Evolutionary conservation across 1,140 invertebrate species (phyloP).

Genomic region (Polyergus mexicanus): DNA sequence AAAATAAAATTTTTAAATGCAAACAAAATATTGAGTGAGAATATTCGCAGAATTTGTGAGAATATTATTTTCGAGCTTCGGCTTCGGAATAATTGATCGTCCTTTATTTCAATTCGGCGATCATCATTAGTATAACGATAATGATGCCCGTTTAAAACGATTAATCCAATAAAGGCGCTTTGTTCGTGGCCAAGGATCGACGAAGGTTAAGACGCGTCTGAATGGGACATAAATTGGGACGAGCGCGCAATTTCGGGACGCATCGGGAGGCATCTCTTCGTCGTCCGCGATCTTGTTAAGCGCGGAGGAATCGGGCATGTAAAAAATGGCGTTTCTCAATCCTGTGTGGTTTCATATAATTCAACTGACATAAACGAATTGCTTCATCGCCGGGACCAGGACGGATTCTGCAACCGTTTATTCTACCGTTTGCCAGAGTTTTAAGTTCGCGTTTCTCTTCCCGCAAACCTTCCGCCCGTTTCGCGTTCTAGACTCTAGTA

Average conservation of each 20-base stretch:
- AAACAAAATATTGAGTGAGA: too few species aligned
- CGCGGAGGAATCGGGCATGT: not conserved
- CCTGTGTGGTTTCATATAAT: slow-evolving; percentile 2
- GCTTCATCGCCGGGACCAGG: not conserved
- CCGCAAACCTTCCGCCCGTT: not conserved
- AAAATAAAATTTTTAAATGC: too few species aligned
- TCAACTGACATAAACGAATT: slow-evolving; percentile 35
- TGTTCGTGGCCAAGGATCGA: slow-evolving; percentile 19
- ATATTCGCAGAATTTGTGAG: too few species aligned
- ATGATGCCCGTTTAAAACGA: not conserved
- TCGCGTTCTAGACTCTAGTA: too few species aligned
- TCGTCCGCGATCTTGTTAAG: slow-evolving; percentile 39
- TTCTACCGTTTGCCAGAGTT: not conserved
- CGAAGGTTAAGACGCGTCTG: not conserved
- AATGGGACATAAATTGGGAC: slow-evolving; percentile 49
- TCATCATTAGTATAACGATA: slow-evolving; percentile 14
- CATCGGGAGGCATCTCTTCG: not conserved
- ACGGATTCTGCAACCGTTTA: slow-evolving; percentile 27
- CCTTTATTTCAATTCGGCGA: slow-evolving; percentile 12
- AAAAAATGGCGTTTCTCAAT: slow-evolving; percentile 35
- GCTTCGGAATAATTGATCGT: not conserved
- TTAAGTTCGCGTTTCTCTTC: slow-evolving; percentile 11
- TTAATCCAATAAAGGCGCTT: slow-evolving; percentile 27
- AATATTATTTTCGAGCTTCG: too few species aligned
- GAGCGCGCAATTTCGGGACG: slow-evolving; percentile 29